Base-by-base conservation (phyloP, 92 coral and sea anemone genomes). In the Micromussa lordhowensis region DNA sequence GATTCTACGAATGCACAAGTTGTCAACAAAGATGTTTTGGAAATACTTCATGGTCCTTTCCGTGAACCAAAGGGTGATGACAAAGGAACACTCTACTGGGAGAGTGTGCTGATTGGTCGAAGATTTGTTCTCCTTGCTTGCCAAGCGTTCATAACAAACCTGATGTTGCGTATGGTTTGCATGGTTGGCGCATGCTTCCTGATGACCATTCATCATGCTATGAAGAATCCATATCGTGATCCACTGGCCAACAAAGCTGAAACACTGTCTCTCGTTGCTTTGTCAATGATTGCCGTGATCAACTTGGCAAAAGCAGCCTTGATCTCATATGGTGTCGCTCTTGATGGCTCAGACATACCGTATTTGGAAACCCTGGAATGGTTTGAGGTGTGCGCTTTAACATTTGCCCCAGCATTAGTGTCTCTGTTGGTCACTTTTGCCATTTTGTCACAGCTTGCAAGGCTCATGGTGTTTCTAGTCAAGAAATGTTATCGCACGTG, bases 91-190 rank as follows among this genome's bases (percentile, higher is more conserved):
- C 79, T 87, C 51, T 87, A 91, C 82, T 91, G 93, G 91, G 93
- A 91, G 73, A 91, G 91, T 58, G 84, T 91, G 66, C 81, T 87
- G 80, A 91, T 78, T 91, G 91, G 93, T 55, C 88, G 93, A 38
- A 86, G 91, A 15, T 78, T 91, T 30, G 54, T 91, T 28, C 79
- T 91, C 26, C 64, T 91, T 22, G 78, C 84, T n/a, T 85, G 83
- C 18, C 73, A 78, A n/a, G 85, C 91, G 61, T 88, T 91, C 26
- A 78, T 91, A 51, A 34, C 88, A 30, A 69, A 38, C 69, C 58
- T 87, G 13, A 87, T 91, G 93, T 28, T 87, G 18, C 93, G 93
- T 22, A 75, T 91, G 69, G 22, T 87, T 9, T 82, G 61, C 85
- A 77, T 87, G 91, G 68, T 87, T 5, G 38, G 29, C 0, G 83